Base-by-base conservation (phyloP, 2,797 vertebrate species). In the Sebastes wilsoni region DNA sequence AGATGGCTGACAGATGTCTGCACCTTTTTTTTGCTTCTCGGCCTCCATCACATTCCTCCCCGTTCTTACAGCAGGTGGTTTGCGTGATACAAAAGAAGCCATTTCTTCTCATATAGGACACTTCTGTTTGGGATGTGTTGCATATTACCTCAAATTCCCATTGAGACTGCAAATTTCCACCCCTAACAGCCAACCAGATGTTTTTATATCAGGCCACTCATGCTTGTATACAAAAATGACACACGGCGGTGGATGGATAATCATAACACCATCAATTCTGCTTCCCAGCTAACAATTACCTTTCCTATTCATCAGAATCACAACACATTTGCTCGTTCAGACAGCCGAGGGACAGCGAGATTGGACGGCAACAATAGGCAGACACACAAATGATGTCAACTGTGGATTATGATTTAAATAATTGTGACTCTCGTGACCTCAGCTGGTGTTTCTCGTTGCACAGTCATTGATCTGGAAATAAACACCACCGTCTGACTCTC, bases 401-500 rank as follows among this genome's bases (percentile, higher is more conserved):
- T 23, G 64, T 18, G 67, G 72, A 88, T 87, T 87, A 79, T 42
- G 56, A 82, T 89, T 86, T 70, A 23, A 86, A 82, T 87, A 78
- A 86, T 73, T 66, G 59, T 3, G 11, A 65, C 76, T 38, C 58
- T 55, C 2, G 32, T 82, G 79, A 88, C 79, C 85, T 79, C 60
- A 13, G 67, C 61, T 68, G 62, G 52, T 27, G 49, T 49, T 71
- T 72, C 38, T 81, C 67, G 23, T 55, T 25, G 68, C 65, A 58
- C 12, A n/a, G 66, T 49, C 58, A 34, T 46, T 68, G 64, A 92
- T 87, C 65, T 78, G 65, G 46, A 81, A 80, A 80, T 25, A 56
- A 82, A 70, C 72, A 70, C 77, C 66, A 79, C 61, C 72, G 64
- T 66, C 14, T 55, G 68, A 72, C 71, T 79, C 46, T 60, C 3